A percentile compares a stretch with the other conserved stretches of the same genome.
Evolutionary conservation across 2,113 vertebrate genomes (phyloP).

Genomic region (Chlorocebus sabaeus): DNA sequence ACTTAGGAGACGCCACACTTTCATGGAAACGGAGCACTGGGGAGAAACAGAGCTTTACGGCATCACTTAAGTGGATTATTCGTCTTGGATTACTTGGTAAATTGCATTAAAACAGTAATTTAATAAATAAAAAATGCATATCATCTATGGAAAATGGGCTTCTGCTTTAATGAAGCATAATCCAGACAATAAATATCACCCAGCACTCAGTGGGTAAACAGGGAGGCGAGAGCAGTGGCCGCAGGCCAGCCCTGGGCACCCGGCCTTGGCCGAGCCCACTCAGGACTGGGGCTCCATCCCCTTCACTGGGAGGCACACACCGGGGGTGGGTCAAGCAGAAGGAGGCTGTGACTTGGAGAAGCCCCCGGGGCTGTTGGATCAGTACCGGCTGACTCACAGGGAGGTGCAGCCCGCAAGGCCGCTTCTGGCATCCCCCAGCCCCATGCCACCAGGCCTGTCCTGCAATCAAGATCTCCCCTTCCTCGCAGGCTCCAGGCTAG

Average conservation of each 20-base stretch:
- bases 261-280: not conserved
- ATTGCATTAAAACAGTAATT: slow-evolving; percentile 12
- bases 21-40: not conserved
- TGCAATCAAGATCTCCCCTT: not conserved
- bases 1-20: rapidly evolving
- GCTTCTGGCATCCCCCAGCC: not conserved
- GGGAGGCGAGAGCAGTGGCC: rapidly evolving
- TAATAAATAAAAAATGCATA: slow-evolving; percentile 27
- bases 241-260: not conserved
- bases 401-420: rapidly evolving
- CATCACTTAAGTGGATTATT: not conserved
- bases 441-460: not conserved
- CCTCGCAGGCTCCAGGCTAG: not conserved
- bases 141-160: slow-evolving; percentile 16
- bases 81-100: slow-evolving; percentile 27
- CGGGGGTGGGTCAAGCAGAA: not conserved
- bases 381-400: too few species aligned
- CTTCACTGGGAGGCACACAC: not conserved
- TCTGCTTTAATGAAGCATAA: not conserved
- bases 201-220: rapidly evolving
- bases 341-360: not conserved
- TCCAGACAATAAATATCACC: not conserved
- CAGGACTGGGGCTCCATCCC: rapidly evolving
- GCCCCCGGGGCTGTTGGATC: rapidly evolving
- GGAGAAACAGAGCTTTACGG: not conserved